These are phyloP conservation scores for Polyommatus icarus DNA, from an alignment of 2,888 invertebrate species.

Conservation along the genomic window DNA sequence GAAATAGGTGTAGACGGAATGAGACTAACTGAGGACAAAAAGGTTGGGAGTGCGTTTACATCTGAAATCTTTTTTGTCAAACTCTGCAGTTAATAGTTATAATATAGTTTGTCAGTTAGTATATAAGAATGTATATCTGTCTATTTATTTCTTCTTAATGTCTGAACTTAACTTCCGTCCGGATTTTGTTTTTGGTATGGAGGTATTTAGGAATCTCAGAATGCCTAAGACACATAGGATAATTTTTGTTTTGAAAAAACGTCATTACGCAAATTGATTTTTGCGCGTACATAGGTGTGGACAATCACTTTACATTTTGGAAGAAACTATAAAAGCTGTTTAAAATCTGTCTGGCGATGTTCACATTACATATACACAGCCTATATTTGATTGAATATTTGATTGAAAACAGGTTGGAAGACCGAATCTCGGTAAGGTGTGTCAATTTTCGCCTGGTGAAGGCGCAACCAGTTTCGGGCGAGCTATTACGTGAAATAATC, in stretches of 20 bases:
- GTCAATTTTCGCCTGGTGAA: conserved; percentile 9
- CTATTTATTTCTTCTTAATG: too few species aligned
- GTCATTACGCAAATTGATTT: too few species aligned
- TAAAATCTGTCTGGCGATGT: neutral
- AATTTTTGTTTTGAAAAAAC: too few species aligned
- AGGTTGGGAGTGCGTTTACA: neutral
- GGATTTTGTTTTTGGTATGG: too few species aligned
- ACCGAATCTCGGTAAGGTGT: neutral
- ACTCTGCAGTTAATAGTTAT: too few species aligned
- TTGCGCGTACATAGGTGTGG: too few species aligned
- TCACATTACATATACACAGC: neutral
- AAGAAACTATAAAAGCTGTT: neutral
- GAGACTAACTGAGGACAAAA: neutral
- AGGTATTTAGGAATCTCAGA: too few species aligned
- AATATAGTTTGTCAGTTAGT: too few species aligned
- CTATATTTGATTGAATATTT: conserved; percentile 1
- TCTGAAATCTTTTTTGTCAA: neutral
- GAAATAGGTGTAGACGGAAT: conserved; percentile 7
- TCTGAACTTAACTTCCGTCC: too few species aligned
- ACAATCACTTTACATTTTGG: neutral
- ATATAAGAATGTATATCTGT: too few species aligned
- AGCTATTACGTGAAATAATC: conserved; percentile 64
- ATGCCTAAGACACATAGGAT: too few species aligned
- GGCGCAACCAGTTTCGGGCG: conserved; percentile 14
- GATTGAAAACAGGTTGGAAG: neutral